Percentiles rank a stretch among this genome's conserved stretches.
phyloP scores from a whole-genome alignment of 2,113 vertebrate species.

The Notarius quadriscutis region DNA sequence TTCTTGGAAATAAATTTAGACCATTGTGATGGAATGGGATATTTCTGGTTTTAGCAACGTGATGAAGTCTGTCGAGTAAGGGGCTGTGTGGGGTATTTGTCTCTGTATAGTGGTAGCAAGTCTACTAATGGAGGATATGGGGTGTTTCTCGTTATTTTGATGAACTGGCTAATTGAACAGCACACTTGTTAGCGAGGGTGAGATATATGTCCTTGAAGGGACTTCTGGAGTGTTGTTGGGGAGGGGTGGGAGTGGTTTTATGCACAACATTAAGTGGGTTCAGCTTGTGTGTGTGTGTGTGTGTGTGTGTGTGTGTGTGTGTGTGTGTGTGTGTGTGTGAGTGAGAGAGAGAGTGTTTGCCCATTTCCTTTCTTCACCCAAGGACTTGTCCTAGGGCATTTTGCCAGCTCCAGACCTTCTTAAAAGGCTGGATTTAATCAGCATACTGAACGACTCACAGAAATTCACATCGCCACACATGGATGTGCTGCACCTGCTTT shows the following conservation, averaged over 20 bases:
- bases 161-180: conserved; percentile 71
- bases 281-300: conserved; percentile 50
- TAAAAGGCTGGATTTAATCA: conserved; percentile 59
- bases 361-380: conserved; percentile 55
- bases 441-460: conserved; percentile 23
- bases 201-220: conserved; percentile 68
- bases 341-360: conserved; percentile 28
- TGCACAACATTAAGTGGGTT: conserved; percentile 62
- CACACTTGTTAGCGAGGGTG: conserved; percentile 65
- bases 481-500: conserved; percentile 46
- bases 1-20: not conserved
- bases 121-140: conserved; percentile 71
- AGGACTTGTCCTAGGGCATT: conserved; percentile 61
- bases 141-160: conserved; percentile 81
- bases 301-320: conserved; percentile 31
- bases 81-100: conserved; percentile 67
- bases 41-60: conserved; percentile 49
- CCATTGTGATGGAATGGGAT: conserved; percentile 43
- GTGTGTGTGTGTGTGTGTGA: conserved; percentile 21
- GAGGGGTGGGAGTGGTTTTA: conserved; percentile 38
- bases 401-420: conserved; percentile 49
- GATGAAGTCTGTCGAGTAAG: conserved; percentile 30
- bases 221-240: conserved; percentile 52
- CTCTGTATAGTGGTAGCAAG: conserved; percentile 68
- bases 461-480: conserved; percentile 36